phyloP scores from a whole-genome alignment of 2,797 vertebrate genomes.

The Acipenser transmontanus region DNA sequence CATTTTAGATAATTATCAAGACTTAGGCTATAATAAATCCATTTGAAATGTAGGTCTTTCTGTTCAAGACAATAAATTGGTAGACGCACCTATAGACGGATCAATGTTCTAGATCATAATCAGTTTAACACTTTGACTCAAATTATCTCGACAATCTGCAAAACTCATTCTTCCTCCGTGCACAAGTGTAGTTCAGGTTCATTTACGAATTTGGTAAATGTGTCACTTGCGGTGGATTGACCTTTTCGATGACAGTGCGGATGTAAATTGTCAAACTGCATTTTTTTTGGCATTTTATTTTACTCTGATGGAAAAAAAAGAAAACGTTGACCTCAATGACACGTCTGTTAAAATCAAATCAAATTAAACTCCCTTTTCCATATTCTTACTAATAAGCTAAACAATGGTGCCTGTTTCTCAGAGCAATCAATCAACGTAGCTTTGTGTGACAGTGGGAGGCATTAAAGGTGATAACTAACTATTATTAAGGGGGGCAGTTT shows the following conservation, averaged over 20 bases:
- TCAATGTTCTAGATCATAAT: slow-evolving; percentile 53
- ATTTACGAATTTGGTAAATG: slow-evolving; percentile 36
- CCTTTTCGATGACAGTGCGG: background rate
- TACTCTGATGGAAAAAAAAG: background rate
- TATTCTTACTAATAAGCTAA: no score
- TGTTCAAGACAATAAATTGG: no score
- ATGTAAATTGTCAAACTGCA: background rate
- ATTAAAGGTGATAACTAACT: slow-evolving; percentile 38
- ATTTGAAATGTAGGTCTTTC: no score
- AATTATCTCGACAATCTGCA: slow-evolving; percentile 43
- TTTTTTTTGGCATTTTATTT: background rate
- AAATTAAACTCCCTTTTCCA: no score
- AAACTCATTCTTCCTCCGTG: slow-evolving; percentile 13
- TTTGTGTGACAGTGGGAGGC: slow-evolving; percentile 31
- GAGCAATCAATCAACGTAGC: no score
- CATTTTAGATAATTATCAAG: no score
- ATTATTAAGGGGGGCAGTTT: slow-evolving; percentile 25
- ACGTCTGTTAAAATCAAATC: no score
- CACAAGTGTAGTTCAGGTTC: slow-evolving; percentile 15
- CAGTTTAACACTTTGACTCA: slow-evolving; percentile 46
- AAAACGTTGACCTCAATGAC: no score
- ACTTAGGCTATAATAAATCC: no score
- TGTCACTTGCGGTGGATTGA: background rate
- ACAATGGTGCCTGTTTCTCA: no score
- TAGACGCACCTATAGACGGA: slow-evolving; percentile 17